Evolutionary conservation across 30 jellyfish, hydroid and myxozoan species (phyloP), one percentile per base, ranked within the genome.

Genomic region (Rhopilema esculentum): DNA sequence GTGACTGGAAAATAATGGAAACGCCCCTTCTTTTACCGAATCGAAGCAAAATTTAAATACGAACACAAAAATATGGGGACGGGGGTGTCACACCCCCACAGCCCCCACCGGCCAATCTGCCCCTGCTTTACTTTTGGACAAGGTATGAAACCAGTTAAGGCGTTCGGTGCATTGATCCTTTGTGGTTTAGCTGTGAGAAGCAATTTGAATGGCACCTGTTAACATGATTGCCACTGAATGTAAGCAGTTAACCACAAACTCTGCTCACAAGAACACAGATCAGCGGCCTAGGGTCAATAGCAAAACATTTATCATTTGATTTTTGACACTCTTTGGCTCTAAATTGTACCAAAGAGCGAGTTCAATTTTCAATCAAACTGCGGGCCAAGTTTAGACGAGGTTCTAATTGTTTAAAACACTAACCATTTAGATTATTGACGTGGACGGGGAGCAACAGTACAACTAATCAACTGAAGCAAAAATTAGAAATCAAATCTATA

Each of bases 161-260:
- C 17, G 51, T 9, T 66, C 50, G 30, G 32, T 20, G 57, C 57
- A 40, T 40, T 40, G n/a, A 40, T 12, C 9, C 62, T 1, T 18
- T 19, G 82, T n/a, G 85, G 22, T 74, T 19, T 19, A 7, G 2
- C 8, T 74, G 85, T 40, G 72, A 49, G 31, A 18, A 74, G 25
- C 69, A 74, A 16, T 30, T 70, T 74, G 85, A 19, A 74, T n/a
- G 31, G 32, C 85, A 74, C 85, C 85, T 74, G 85, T 74, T 49
- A 9, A n/a, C 23, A 40, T 74, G 85, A 74, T 74, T 27, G 85
- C 67, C 40, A 9, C 27, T 30, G 25, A 52, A 74, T 16, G 71
- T 28, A 49, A 74, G 32, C 67, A 23, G 28, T 40, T 27, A 24
- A 74, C 85, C 85, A 40, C 85, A 49, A 74, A 20, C 16, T 74